Evolutionary conservation across 2,888 invertebrate genomes (phyloP).

Genomic region (Monoplex corrugatus): DNA sequence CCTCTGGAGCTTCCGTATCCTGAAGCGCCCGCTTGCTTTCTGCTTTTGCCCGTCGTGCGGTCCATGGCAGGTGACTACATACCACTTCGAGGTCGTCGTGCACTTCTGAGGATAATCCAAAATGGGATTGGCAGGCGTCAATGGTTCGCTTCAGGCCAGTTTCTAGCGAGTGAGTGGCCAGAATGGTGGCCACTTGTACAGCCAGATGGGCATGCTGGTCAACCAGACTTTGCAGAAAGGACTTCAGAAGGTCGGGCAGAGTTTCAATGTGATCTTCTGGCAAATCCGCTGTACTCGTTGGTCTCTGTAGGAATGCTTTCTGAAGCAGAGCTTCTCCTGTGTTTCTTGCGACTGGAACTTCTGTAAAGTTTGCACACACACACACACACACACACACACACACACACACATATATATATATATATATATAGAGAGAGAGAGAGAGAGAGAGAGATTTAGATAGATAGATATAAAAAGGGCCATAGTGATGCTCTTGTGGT

Average conservation of each 20-base stretch:
- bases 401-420: background rate
- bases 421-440: background rate
- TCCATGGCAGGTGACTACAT: background rate
- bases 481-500: too few species aligned
- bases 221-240: conserved; percentile 25
- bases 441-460: too few species aligned
- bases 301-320: background rate
- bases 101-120: background rate
- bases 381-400: background rate
- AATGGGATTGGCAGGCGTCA: background rate
- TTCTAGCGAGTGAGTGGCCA: background rate
- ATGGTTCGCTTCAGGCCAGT: background rate
- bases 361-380: background rate
- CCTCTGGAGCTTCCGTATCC: background rate
- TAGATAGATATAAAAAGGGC: too few species aligned
- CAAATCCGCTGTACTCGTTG: background rate
- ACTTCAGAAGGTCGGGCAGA: conserved; percentile 31
- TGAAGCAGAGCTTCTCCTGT: conserved; percentile 25
- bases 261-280: too few species aligned
- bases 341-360: background rate
- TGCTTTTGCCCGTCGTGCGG: background rate
- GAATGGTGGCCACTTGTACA: background rate
- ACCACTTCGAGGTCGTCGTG: background rate
- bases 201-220: conserved; percentile 2
- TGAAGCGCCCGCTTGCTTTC: background rate